A percentile compares a stretch with the other conserved stretches of the same genome.
These are phyloP conservation scores for Atta cephalotes DNA, from an alignment of 1,140 invertebrate species.

Conservation along the genomic window DNA sequence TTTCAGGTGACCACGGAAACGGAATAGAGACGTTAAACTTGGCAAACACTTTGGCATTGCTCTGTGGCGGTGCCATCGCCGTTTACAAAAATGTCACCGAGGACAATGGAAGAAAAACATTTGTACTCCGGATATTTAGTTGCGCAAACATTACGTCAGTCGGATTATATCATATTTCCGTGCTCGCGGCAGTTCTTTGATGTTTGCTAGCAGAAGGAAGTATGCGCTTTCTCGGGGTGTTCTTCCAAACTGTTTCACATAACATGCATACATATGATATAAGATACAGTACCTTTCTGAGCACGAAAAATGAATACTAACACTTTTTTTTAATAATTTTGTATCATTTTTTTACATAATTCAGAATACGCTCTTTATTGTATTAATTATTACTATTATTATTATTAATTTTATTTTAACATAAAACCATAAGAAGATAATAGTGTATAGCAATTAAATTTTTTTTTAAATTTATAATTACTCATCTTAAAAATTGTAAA, in stretches of 20 bases:
- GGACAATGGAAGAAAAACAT: constrained; percentile 37
- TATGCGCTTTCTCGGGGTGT: constrained; percentile 21
- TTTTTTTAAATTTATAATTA: background rate
- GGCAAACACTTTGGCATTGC: background rate
- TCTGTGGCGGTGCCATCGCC: background rate
- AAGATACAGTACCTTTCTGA: background rate
- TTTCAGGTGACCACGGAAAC: background rate
- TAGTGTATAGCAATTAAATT: background rate
- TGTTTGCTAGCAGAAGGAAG: constrained; percentile 17
- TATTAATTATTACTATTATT: background rate
- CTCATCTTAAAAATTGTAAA: background rate
- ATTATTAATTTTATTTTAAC: background rate
- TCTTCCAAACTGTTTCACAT: constrained; percentile 37
- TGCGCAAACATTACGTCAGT: constrained; percentile 25
- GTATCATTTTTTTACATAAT: background rate
- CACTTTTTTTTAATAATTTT: background rate
- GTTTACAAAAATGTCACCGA: constrained; percentile 34
- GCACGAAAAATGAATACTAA: constrained; percentile 7
- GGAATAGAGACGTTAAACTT: background rate
- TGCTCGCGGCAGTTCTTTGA: constrained; percentile 40
- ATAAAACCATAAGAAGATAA: background rate
- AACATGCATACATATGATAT: background rate
- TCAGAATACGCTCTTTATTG: background rate
- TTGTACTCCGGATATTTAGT: constrained; percentile 50
- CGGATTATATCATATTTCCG: constrained; percentile 50